Conservation (phyloP, 2,888 invertebrate species). For the Dicyrtomina minuta region DNA sequence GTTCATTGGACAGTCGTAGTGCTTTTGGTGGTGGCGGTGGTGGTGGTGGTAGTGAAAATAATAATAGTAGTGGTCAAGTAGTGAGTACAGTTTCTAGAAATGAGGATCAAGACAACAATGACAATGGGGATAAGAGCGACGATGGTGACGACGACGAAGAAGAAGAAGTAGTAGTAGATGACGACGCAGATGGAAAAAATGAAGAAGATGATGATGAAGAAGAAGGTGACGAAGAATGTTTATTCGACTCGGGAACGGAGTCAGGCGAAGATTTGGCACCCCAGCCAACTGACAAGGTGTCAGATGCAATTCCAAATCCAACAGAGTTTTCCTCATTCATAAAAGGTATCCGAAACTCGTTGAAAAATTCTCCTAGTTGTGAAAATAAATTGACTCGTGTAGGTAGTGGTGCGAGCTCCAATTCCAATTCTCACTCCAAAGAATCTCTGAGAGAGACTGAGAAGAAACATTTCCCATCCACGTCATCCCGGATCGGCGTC, state of each 20-base stretch:
- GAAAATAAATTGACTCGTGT: conserved; percentile 19
- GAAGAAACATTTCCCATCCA: not conserved
- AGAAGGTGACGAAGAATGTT: conserved; percentile 55
- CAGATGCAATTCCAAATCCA: not conserved
- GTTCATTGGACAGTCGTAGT: conserved; percentile 47
- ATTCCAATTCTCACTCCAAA: not conserved
- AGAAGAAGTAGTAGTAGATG: conserved; percentile 19
- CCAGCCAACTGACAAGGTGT: not conserved
- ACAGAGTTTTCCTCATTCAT: conserved; percentile 53
- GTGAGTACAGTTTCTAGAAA: conserved; percentile 23
- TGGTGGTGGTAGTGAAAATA: conserved; percentile 29
- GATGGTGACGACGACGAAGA: conserved; percentile 17
- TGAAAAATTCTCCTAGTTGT: conserved; percentile 56
- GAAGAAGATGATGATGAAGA: conserved; percentile 54
- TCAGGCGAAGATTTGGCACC: conserved; percentile 65
- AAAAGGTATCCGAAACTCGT: conserved; percentile 57
- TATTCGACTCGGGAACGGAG: conserved; percentile 69
- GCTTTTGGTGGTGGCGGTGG: conserved; percentile 32
- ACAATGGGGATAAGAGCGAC: conserved; percentile 5
- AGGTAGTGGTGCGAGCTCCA: not conserved
- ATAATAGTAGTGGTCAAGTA: conserved; percentile 7
- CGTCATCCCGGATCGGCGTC: not conserved
- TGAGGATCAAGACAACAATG: conserved; percentile 17
- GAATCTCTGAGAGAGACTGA: not conserved
- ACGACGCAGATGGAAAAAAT: not conserved